Evolutionary conservation across 2,888 invertebrate genomes (phyloP).

Genomic region (Xestoiulus laeticollis): DNA sequence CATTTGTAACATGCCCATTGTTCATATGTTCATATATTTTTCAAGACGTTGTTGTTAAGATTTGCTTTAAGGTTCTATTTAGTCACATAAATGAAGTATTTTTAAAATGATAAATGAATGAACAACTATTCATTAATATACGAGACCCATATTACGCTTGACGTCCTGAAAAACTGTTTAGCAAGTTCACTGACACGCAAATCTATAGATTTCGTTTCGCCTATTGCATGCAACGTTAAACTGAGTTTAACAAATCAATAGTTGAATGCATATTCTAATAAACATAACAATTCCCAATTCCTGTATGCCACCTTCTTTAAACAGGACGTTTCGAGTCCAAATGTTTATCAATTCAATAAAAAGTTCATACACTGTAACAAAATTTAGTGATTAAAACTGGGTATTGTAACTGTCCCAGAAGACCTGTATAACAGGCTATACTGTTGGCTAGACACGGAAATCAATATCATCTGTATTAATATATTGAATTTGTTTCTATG

Average conservation of each 20-base stretch:
- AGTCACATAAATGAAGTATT: background rate
- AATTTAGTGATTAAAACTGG: background rate
- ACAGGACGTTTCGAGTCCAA: background rate
- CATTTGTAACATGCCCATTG: background rate
- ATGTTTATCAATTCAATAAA: background rate
- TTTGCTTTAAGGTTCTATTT: background rate
- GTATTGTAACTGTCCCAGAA: background rate
- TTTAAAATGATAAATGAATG: background rate
- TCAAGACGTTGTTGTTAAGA: too few relatives aligned
- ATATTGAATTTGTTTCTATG: background rate
- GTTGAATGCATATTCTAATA: background rate
- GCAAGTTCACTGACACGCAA: background rate
- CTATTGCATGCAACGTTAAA: background rate
- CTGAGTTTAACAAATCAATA: background rate
- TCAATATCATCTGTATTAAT: background rate
- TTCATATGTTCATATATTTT: too few relatives aligned
- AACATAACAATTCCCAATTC: background rate
- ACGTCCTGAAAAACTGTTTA: slow-evolving; percentile 11
- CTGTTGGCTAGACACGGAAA: background rate
- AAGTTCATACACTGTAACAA: background rate
- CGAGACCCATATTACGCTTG: background rate
- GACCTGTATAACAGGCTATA: background rate
- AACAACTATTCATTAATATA: background rate
- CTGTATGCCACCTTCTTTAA: background rate
- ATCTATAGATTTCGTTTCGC: background rate